Evolutionary conservation across 1,140 invertebrate species (phyloP), one percentile per base, ranked within the genome.

Genomic region (Sycobia sp.): DNA sequence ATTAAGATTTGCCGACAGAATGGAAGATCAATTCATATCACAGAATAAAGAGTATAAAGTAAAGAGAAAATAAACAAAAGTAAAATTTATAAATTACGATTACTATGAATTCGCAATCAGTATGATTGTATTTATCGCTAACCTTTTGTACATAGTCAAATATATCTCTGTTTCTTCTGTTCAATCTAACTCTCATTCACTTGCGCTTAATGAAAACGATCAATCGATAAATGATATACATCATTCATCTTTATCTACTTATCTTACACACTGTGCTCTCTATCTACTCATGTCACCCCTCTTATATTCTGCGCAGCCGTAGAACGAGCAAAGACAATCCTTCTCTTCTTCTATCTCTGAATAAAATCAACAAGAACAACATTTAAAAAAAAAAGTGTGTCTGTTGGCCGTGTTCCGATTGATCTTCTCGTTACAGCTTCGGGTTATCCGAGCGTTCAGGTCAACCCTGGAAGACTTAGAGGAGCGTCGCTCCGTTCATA

Each of bases 391-490:
- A 61, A 41, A 13, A 50, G 11, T 58, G 18, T 54, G 38, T 63
- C 74, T 69, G 72, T 72, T 73, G 75, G 74, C 75, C 72, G 79
- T 80, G 76, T 78, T 76, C 79, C 73, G 76, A 73, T 80, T 73
- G 77, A 75, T 74, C 78, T 76, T 76, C 73, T 79, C 79, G 73
- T 94, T 94, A 86, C 94, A 99, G 97, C 92, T 99, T 86, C 94
- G 97, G 86, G 97, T 99, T 86, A 97, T 99, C 86, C 93, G 96
- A 87, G 97, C 97, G 81, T 99, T 99, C 94, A 97, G 96, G 87
- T 98, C 95, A 77, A 98, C 93, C 79, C 87, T 99, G 87, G 97
- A 99, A 90, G 97, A 99, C 86, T 88, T 99, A 86, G 97, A 98
- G 86, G 97, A 99, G 86, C 91, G 95, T 79, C 91, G 95, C 83